These are phyloP conservation scores for Rhinophrynus dorsalis DNA, from an alignment of 2,797 vertebrate species.

Conservation along the genomic window DNA sequence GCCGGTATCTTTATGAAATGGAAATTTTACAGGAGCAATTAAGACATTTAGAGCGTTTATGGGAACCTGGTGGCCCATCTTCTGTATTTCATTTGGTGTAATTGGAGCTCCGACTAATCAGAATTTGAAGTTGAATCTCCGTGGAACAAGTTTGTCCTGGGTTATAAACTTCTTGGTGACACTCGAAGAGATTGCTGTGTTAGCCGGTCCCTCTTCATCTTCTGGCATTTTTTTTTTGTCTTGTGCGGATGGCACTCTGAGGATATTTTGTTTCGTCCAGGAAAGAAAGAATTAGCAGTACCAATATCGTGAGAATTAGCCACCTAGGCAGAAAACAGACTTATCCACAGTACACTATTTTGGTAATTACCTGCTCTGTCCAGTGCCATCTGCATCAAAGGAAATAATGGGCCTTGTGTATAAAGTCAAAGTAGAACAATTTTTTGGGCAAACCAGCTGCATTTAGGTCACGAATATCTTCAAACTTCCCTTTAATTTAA, in stretches of 20 bases:
- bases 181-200: constrained; percentile 11
- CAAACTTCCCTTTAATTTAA: no score
- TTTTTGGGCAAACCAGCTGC: no score
- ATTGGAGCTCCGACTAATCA: constrained; percentile 27
- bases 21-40: constrained; percentile 31
- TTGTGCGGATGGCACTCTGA: constrained; percentile 3
- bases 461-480: no score
- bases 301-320: not conserved
- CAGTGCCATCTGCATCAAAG: not conserved
- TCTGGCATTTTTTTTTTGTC: not conserved
- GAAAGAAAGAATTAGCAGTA: not conserved
- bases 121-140: constrained; percentile 4
- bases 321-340: not conserved
- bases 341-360: not conserved
- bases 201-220: constrained; percentile 5
- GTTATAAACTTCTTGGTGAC: constrained; percentile 27
- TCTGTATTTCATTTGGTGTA: constrained; percentile 33
- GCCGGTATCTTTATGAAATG: constrained; percentile 33
- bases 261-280: constrained; percentile 16
- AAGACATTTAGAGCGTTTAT: constrained; percentile 23
- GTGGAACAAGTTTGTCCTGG: constrained; percentile 11
- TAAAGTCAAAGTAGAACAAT: no score
- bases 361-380: not conserved
- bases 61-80: constrained; percentile 26
- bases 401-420: no score